Evolutionary conservation across 2,888 invertebrate species (phyloP).

Genomic region (Lamproptera curius): DNA sequence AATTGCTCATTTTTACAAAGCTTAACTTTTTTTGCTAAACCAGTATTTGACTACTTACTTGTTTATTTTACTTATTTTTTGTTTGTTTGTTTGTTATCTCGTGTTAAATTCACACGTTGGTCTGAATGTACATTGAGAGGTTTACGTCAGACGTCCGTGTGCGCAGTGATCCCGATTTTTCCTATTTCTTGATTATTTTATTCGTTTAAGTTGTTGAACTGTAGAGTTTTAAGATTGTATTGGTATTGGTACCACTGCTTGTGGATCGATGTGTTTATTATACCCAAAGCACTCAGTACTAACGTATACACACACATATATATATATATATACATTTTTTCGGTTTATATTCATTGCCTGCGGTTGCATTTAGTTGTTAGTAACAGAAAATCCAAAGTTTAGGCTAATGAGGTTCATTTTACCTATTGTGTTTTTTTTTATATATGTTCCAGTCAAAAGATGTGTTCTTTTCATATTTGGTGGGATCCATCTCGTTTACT

Average conservation of each 20-base stretch:
- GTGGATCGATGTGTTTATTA: conserved; percentile 59
- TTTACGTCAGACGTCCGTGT: conserved; percentile 43
- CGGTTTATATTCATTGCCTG: conserved; percentile 62
- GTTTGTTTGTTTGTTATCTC: conserved; percentile 68
- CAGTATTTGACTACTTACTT: conserved; percentile 70
- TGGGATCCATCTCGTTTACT: conserved; percentile 19
- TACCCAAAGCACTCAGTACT: conserved; percentile 72
- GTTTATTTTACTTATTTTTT: too few relatives aligned
- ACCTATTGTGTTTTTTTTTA: conserved; percentile 44
- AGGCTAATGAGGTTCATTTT: conserved; percentile 53
- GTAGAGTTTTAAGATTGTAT: conserved; percentile 45
- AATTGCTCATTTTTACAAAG: conserved; percentile 77
- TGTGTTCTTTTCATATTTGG: conserved; percentile 36
- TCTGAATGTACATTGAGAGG: conserved; percentile 58
- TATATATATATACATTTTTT: conserved; percentile 35
- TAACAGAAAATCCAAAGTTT: conserved; percentile 76
- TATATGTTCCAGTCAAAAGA: conserved; percentile 47
- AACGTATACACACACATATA: conserved; percentile 40
- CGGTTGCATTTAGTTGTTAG: conserved; percentile 77
- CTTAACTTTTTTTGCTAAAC: conserved; percentile 75
- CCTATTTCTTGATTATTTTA: conserved; percentile 46
- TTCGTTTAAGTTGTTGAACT: conserved; percentile 42
- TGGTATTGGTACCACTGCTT: conserved; percentile 56
- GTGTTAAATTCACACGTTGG: conserved; percentile 72
- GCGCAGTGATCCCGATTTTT: conserved; percentile 52